Base-by-base conservation (phyloP, 2,113 vertebrate species). In the Scalopus aquaticus region DNA sequence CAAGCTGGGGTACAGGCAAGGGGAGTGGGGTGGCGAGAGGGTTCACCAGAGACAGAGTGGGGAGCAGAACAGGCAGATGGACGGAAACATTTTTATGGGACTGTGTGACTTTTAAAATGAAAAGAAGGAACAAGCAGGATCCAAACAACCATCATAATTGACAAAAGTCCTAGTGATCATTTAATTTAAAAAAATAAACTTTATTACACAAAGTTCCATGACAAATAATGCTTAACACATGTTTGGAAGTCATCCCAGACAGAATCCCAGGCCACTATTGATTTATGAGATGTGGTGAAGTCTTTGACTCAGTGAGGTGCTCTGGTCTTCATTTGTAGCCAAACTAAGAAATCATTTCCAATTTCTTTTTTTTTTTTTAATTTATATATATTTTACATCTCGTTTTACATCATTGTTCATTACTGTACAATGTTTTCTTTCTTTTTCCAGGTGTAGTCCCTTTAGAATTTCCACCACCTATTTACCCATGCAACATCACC, bases 221-320 rank as follows among this genome's bases (percentile, higher is more conserved):
- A 94, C 54, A 67, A 87, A 39, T 91, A 88, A 91, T 44, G 42
- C 42, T 69, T 69, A 69, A 39, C 89, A 91, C 69, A 62, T 67
- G 73, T 62, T 70, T 88, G 82, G 95, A 60, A 42, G 35, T 80
- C 26, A 10, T 81, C 62, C 85, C 67, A 76, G 81, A 74, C 7
- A 20, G 22, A 74, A 51, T 65, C 56, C 64, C 80, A 72, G 16
- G 64, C 64, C 60, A 6, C 28, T 49, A 22, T 78, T 88, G 67
- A 79, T 65, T 88, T 77, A 56, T n/a, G 46, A 69, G 49, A 13
- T 64, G 35, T 51, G 19, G 46, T 30, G 1, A 93, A 67, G n/a
- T 70, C 74, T 86, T 77, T 73, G 35, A 89, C 24, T 92, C 70
- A 46, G 11, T 19, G 64, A 92, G 37, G 51, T 44, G 0, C 56